phyloP scores from a whole-genome alignment of 1,140 invertebrate species.

The Scaptodrosophila lebanonensis region DNA sequence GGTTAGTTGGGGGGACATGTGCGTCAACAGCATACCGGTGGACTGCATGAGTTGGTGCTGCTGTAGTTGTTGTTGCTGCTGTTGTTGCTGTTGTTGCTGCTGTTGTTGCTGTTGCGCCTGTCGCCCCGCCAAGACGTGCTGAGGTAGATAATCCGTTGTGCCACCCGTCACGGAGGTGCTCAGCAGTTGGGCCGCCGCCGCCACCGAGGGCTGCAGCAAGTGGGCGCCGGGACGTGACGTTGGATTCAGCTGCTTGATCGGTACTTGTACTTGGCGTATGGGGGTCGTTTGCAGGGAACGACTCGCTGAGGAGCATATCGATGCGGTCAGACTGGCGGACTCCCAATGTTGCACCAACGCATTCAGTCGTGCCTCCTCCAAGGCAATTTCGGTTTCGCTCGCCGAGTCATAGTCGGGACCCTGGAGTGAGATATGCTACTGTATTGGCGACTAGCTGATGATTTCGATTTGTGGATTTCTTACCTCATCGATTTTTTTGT shows the following conservation, averaged over 20 bases:
- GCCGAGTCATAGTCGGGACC: conserved; percentile 85
- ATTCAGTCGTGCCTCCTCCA: conserved; percentile 80
- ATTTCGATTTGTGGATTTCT: conserved; percentile 59
- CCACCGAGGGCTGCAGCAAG: conserved; percentile 38
- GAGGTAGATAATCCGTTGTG: conserved; percentile 70
- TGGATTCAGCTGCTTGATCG: conserved; percentile 40
- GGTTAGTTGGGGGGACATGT: conserved; percentile 56
- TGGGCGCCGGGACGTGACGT: conserved; percentile 20
- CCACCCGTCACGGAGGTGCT: conserved; percentile 36
- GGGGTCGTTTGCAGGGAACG: conserved; percentile 75
- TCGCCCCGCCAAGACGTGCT: conserved; percentile 58
- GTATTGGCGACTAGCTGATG: not conserved
- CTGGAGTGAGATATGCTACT: conserved; percentile 77
- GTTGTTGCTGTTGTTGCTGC: conserved; percentile 35
- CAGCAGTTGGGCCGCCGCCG: conserved; percentile 20
- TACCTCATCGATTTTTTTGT: conserved; percentile 93
- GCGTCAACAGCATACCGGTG: conserved; percentile 55
- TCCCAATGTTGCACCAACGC: conserved; percentile 82
- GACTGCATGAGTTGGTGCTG: conserved; percentile 45
- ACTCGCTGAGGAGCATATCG: conserved; percentile 76
- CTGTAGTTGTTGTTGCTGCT: conserved; percentile 15
- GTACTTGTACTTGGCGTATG: conserved; percentile 64
- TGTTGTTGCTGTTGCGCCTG: conserved; percentile 53
- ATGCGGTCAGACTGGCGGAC: conserved; percentile 79
- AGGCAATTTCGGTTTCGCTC: conserved; percentile 81